Base-by-base conservation (phyloP, 2,797 vertebrate genomes). In the Eidolon dupreanum region DNA sequence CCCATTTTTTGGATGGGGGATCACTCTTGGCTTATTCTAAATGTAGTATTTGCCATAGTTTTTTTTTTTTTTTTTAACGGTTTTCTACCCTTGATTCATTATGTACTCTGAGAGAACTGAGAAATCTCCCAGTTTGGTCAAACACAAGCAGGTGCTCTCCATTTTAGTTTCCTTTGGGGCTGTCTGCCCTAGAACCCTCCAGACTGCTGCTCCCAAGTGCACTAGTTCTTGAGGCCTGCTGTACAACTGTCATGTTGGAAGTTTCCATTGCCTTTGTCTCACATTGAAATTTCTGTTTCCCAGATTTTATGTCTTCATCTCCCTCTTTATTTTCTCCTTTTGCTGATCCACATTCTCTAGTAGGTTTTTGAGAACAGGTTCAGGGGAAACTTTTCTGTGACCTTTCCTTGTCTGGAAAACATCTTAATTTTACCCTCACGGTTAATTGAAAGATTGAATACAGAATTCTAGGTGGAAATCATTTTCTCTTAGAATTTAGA, bases 391-490 rank as follows among this genome's bases (percentile, higher is more conserved):
- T 95, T 92, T 77, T 79, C 57, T 79, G 10, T 88, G 46, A 43
- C 7, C 46, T 81, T 81, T 83, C 26, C 12, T 10, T 61, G 51
- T 53, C 89, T 89, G 46, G 81, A 94, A 93, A 90, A 87, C 59
- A n/a, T 88, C 43, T 95, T 92, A 46, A 83, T 79, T 92, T 94
- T 90, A 74, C 3, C 12, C 24, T 95, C 46, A 92, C 8, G 38
- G 61, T 79, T 61, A n/a, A 88, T 66, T 82, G 33, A 88, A 93
- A 87, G 22, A 74, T 70, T 57, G 26, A 71, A 46, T 65, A 83
- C 8, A 36, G 63, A 87, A 93, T 66, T 94, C 82, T 87, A 84
- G 33, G 49, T 71, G 15, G 31, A 90, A 90, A 61, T 71, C 26
- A 71, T 71, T 78, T 90, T 78, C 75, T 28, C 8, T 75, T 92